Percentiles rank a stretch among this genome's conserved stretches.
These are phyloP conservation scores for Cinclus mexicanus DNA, from an alignment of 2,113 vertebrate genomes.

Conservation along the genomic window DNA sequence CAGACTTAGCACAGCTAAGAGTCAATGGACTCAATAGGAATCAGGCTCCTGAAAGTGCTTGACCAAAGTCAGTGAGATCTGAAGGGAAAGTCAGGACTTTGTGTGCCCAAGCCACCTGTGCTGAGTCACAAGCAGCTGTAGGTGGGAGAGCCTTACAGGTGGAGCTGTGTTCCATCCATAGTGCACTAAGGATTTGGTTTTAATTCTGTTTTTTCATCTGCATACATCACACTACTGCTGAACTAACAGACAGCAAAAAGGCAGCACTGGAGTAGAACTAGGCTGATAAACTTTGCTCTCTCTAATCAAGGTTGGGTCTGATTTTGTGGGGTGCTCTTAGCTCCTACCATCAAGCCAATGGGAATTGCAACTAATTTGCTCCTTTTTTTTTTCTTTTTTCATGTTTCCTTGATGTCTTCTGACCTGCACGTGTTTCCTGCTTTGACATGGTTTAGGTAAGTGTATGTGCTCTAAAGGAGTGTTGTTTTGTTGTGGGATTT, in stretches of 20 bases:
- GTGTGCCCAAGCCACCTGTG: neutral
- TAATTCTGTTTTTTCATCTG: neutral
- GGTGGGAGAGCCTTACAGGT: neutral
- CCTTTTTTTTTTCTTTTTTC: neutral
- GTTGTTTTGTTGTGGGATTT: neutral
- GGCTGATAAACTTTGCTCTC: neutral
- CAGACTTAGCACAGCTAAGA: neutral
- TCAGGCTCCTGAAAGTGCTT: neutral
- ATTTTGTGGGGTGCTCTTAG: neutral
- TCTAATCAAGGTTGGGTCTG: neutral
- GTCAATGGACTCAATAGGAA: neutral
- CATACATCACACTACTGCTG: neutral
- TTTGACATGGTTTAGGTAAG: slow-evolving; percentile 42
- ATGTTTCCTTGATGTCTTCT: neutral
- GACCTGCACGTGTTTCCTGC: neutral
- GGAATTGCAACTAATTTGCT: slow-evolving; percentile 5
- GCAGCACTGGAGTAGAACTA: neutral
- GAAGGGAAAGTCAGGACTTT: neutral
- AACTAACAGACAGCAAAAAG: neutral
- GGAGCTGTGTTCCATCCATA: neutral
- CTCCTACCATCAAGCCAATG: neutral
- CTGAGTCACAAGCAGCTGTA: neutral
- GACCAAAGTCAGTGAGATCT: neutral
- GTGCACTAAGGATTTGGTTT: accelerated
- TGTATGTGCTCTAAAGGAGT: neutral